Evolutionary conservation across 2,113 vertebrate species (phyloP).

Genomic region (Oreocharis arfaki): DNA sequence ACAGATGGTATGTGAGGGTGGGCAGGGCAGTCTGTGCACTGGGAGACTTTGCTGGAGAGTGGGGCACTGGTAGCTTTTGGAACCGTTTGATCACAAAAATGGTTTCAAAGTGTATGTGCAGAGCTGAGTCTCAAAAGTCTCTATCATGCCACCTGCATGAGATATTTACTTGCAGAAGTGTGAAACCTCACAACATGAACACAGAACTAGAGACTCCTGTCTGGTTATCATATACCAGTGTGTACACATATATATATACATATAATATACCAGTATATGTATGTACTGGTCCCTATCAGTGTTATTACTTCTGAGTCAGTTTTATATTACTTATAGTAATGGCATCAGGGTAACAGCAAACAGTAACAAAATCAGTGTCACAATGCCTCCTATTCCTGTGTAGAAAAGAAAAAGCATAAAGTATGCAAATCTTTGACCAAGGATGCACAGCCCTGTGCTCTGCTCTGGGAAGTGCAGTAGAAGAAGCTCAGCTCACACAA

Average conservation of each 20-base stretch:
- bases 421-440: background rate
- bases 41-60: background rate
- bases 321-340: background rate
- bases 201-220: background rate
- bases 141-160: background rate
- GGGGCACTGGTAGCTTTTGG: background rate
- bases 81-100: background rate
- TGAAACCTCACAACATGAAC: background rate
- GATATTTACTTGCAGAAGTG: background rate
- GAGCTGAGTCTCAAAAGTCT: background rate
- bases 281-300: background rate
- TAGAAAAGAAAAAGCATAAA: background rate
- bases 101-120: background rate
- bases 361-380: background rate
- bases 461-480: background rate
- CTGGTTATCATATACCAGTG: background rate
- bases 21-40: background rate
- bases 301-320: background rate
- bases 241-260: background rate
- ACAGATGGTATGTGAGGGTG: background rate
- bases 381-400: background rate
- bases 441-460: background rate
- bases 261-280: background rate
- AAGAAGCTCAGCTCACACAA: background rate
- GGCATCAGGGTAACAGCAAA: background rate